A percentile compares a stretch with the other conserved stretches of the same genome.
These are phyloP conservation scores for Liolophura sinensis DNA, from an alignment of 1,140 invertebrate genomes.

Conservation along the genomic window DNA sequence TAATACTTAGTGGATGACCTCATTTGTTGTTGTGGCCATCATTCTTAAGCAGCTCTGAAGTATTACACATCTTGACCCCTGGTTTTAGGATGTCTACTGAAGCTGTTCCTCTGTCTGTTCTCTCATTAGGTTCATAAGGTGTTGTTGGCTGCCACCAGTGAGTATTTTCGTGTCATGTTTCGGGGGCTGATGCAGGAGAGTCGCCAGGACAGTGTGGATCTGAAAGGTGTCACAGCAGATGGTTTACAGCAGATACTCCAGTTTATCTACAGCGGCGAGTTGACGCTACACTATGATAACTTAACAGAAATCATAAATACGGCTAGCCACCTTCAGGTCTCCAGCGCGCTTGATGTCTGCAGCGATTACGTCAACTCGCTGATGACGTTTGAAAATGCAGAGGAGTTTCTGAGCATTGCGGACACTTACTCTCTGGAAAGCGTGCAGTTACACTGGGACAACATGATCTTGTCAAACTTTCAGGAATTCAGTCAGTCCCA, in stretches of 20 bases:
- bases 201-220: conserved; percentile 72
- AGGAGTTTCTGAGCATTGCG: conserved; percentile 52
- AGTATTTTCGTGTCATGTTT: conserved; percentile 58
- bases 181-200: conserved; percentile 53
- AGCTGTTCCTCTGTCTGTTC: conserved; percentile 3
- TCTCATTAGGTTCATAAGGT: conserved; percentile 50
- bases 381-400: conserved; percentile 51
- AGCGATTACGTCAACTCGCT: conserved; percentile 52
- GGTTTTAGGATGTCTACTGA: not conserved
- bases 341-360: conserved; percentile 50
- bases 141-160: conserved; percentile 50
- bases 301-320: conserved; percentile 55
- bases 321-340: conserved; percentile 53
- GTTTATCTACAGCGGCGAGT: conserved; percentile 85
- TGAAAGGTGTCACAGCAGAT: conserved; percentile 77
- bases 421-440: conserved; percentile 52
- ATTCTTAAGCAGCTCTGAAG: no score
- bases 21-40: no score
- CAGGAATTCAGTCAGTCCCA: conserved; percentile 48
- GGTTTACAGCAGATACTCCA: conserved; percentile 79
- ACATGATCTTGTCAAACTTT: conserved; percentile 50
- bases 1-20: no score
- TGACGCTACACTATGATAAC: conserved; percentile 48
- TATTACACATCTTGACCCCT: no score
- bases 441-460: conserved; percentile 46